Evolutionary conservation across 2,888 invertebrate species (phyloP), one percentile per base, ranked within the genome.

Genomic region (Sarcophaga rosellei): DNA sequence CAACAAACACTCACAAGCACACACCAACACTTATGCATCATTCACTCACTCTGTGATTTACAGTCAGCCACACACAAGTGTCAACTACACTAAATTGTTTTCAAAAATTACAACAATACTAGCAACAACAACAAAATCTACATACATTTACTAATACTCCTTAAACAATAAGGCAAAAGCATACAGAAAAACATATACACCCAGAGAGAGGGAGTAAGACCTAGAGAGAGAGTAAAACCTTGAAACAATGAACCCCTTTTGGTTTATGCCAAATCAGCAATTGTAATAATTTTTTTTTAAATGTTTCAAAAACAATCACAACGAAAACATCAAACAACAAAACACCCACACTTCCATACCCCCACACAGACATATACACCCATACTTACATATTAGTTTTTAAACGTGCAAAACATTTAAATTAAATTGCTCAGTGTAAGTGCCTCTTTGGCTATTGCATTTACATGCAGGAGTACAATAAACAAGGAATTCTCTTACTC

Each of bases 231-330:
- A 3, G 35, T 35, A 65, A 72, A 83, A 53, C 83, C 86, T 83
- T 86, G 83, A 81, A 86, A 77, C 76, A 70, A 68, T 69, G 73
- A 77, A 74, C 80, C 8, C 73, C 76, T 77, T 80, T 80, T 83
- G 61, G 57, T 59, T 80, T 83, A 20, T 82, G 76, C 76, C 76
- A 82, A 80, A 83, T 80, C 86, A 86, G 86, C 82, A 86, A 72
- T 83, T 86, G 79, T 73, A 72, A 82, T 77, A 85, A 82, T 86
- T 53, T 82, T 73, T 85, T 53, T 82, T 73, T 80, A 68, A 80
- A 72, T 75, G 61, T 68, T 79, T 21, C 45, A 73, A 66, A 44
- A 69, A 53, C 17, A 12, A 53, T 53, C 21, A 70, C 25, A 53
- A 62, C 44, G 21, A 59, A 6, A 69, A 72, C 47, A 44, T n/a